Evolutionary conservation across 2,797 vertebrate species (phyloP), one percentile per base, ranked within the genome.

Genomic region (Brachyalestes nurse): DNA sequence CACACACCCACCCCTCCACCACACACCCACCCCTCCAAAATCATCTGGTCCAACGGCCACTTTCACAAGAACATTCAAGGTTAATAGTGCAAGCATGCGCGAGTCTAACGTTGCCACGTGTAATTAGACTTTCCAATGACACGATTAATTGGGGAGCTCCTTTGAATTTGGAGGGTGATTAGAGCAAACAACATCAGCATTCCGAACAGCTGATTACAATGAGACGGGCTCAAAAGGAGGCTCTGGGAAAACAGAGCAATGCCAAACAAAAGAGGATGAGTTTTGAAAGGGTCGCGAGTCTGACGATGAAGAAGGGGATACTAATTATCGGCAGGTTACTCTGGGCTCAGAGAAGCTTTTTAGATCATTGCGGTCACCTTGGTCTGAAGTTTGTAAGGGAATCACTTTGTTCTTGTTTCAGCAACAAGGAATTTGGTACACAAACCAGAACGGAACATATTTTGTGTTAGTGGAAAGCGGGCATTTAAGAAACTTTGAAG

Each of bases 251-350:
- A 58, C 34, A 65, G 40, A 40, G 62, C 62, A 8, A 40, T 58
- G 55, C n/a, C 55, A 58, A 58, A 58, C 55, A 58, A 58, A 58
- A 58, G 55, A 58, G n/a, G 5, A n/a, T 3, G 4, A 57, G 21
- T 5, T 61, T 61, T 40, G 13, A 65, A 65, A 65, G 34, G 6
- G 13, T 13, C 40, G 28, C 19, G 28, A 65, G 62, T 8, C 62
- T 65, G 58, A 4, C 7, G 62, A 65, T 65, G 62, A 65, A 16
- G 61, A 64, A 34, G 28, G 28, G 17, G 14, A 19, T 12, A 38
- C 28, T 16, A 65, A 78, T 77, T 81, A 80, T 42, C 40, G 58
- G 58, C 58, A 61, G 58, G 58, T 61, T 61, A 61, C 9, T 14
- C 21, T 25, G 21, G 9, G 10, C 12, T 61, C 58, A 23, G n/a